These are phyloP conservation scores for Gnathonemus longibarbis DNA, from an alignment of 2,113 vertebrate species.

Conservation along the genomic window DNA sequence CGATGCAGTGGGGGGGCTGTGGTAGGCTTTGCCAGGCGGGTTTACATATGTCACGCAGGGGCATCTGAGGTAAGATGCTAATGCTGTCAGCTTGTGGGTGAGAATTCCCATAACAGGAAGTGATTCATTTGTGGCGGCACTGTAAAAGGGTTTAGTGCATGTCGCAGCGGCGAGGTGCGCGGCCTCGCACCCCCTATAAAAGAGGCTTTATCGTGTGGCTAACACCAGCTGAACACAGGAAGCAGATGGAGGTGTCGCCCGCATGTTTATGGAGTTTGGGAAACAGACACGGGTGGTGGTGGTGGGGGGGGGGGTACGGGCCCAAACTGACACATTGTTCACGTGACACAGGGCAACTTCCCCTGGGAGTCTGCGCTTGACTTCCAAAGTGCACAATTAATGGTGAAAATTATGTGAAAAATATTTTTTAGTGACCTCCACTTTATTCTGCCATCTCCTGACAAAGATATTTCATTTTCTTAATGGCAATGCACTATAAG, in stretches of 20 bases:
- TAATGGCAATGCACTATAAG: not conserved
- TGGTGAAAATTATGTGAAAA: not conserved
- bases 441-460: not conserved
- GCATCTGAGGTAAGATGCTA: not conserved
- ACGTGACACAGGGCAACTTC: not conserved
- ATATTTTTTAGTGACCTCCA: not conserved
- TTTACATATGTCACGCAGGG: not conserved
- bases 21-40: not conserved
- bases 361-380: not conserved
- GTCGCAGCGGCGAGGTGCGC: constrained; percentile 42
- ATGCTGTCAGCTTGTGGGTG: not conserved
- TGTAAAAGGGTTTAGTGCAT: constrained; percentile 42
- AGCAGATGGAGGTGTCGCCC: constrained; percentile 66
- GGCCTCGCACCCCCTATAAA: constrained; percentile 49
- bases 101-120: constrained; percentile 56
- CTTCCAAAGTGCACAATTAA: not conserved
- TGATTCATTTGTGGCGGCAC: constrained; percentile 58
- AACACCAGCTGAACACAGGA: constrained; percentile 51
- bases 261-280: constrained; percentile 66
- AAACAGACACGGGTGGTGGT: constrained; percentile 35
- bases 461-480: not conserved
- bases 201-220: constrained; percentile 56
- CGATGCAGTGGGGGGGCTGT: not conserved
- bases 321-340: not conserved
- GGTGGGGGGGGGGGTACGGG: too few relatives aligned